phyloP scores from a whole-genome alignment of 92 coral and sea anemone genomes.

The Parazoanthus darwini region DNA sequence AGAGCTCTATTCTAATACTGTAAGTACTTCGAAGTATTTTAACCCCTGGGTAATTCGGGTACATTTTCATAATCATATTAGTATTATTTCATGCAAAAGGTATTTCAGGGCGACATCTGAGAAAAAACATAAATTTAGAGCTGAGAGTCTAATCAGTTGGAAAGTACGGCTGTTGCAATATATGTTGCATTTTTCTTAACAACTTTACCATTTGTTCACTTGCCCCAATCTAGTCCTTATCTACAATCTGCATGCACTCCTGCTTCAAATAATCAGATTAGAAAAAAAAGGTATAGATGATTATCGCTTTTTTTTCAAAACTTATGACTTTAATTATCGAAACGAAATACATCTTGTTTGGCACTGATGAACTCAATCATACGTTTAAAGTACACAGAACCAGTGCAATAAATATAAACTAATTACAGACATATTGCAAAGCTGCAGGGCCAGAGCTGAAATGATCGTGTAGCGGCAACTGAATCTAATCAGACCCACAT shows the following conservation, averaged over 20 bases:
- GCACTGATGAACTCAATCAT: not conserved
- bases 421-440: no score
- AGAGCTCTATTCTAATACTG: not conserved
- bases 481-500: no score
- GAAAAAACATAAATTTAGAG: not conserved
- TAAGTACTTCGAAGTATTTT: not conserved
- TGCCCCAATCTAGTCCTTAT: not conserved
- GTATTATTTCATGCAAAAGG: not conserved
- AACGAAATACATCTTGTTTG: not conserved
- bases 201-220: not conserved
- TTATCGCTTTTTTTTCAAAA: not conserved
- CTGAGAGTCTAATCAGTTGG: not conserved
- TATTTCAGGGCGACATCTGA: not conserved
- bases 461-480: no score
- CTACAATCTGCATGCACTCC: not conserved
- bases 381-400: no score
- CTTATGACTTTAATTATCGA: not conserved
- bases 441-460: no score
- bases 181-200: not conserved
- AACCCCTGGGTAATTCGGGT: not conserved
- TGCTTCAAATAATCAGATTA: not conserved
- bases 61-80: no score
- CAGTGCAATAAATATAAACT: no score
- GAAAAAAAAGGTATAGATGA: not conserved
- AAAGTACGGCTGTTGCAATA: not conserved